Conservation (phyloP, 2,113 vertebrate species). For the Indri indri region DNA sequence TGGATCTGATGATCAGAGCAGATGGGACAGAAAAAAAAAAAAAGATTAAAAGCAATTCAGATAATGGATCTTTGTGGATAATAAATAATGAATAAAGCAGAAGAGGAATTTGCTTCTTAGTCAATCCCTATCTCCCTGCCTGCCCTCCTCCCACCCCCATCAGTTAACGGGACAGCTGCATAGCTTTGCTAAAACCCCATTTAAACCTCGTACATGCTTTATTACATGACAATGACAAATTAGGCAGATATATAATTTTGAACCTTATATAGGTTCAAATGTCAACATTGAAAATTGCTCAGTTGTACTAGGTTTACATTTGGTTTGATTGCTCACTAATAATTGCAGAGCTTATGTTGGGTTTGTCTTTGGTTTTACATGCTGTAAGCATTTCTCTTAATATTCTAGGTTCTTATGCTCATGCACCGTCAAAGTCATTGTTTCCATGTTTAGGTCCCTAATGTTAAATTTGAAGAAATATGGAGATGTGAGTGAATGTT, state of each 20-base stretch:
- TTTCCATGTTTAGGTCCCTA: slow-evolving; percentile 46
- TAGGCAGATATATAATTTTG: not conserved
- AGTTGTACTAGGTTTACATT: not conserved
- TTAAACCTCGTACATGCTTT: not conserved
- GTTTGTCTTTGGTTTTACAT: not conserved
- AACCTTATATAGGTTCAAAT: not conserved
- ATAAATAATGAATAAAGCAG: not conserved
- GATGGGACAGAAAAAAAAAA: not conserved
- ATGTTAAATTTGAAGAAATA: slow-evolving; percentile 18
- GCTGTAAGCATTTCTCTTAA: not conserved
- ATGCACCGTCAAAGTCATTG: not conserved
- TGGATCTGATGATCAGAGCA: not conserved
- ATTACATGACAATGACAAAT: not conserved
- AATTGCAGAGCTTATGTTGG: not conserved
- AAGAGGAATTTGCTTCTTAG: not conserved
- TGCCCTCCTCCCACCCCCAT: too few relatives aligned
- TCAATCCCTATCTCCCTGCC: not conserved
- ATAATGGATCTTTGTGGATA: not conserved
- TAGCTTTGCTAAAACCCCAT: not conserved
- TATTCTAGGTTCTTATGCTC: not conserved
- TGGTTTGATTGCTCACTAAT: not conserved
- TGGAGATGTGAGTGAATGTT: not conserved
- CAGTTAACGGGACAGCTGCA: not conserved
- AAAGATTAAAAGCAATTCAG: not conserved
- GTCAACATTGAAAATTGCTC: not conserved